Conservation (phyloP, 1,140 invertebrate species). For the Ylistrum balloti region DNA sequence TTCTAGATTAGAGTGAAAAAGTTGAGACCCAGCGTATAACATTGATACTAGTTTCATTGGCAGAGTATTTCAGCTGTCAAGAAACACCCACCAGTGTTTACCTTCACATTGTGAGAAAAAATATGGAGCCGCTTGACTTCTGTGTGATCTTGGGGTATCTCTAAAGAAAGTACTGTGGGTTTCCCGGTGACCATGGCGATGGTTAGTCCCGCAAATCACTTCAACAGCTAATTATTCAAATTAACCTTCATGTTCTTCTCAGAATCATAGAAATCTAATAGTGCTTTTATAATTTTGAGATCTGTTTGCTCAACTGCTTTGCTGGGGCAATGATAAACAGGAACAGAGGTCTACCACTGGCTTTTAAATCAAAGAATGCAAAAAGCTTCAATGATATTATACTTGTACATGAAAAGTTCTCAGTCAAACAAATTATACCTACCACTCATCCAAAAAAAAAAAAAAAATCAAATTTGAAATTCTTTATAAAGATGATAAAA, state of each 20-base stretch:
- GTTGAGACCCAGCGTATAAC: slow-evolving; percentile 3
- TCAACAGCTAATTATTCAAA: slow-evolving; percentile 40
- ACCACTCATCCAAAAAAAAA: neutral
- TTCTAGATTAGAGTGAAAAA: slow-evolving; percentile 49
- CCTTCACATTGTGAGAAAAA: slow-evolving; percentile 5
- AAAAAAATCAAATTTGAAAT: neutral
- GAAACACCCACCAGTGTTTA: slow-evolving; percentile 24
- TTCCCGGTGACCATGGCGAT: slow-evolving; percentile 30
- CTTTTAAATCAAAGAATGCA: slow-evolving; percentile 39
- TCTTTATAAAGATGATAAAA: neutral
- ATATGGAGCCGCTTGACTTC: neutral
- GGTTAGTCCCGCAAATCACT: slow-evolving; percentile 4
- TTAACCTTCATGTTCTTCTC: slow-evolving; percentile 21
- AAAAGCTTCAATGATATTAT: neutral
- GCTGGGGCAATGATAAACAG: slow-evolving; percentile 7
- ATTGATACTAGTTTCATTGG: slow-evolving; percentile 35
- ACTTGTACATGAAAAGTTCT: slow-evolving; percentile 34
- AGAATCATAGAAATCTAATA: slow-evolving; percentile 40
- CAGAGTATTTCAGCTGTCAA: slow-evolving; percentile 38
- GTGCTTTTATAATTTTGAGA: slow-evolving; percentile 28
- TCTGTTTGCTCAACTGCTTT: slow-evolving; percentile 38
- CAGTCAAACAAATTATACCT: neutral
- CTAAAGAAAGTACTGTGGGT: slow-evolving; percentile 17
- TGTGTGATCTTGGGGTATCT: slow-evolving; percentile 22
- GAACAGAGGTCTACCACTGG: neutral